Conservation (phyloP, 2,797 vertebrate genomes). For the Neosilurus mollespiculum region DNA sequence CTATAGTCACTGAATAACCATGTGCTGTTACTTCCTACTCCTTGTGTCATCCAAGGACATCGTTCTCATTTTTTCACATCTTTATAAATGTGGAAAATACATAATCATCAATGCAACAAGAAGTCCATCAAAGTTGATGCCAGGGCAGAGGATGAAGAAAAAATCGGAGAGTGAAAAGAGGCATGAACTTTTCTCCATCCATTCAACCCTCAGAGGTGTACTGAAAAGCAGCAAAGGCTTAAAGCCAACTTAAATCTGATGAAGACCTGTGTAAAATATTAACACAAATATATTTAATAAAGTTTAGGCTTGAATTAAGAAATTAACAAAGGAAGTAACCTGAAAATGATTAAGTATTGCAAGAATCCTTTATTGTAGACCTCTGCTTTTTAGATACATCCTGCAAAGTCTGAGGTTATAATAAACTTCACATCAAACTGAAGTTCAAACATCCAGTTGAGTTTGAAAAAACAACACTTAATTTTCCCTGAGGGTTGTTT, state of each 20-base stretch:
- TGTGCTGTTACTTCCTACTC: background rate
- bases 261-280: background rate
- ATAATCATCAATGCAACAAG: background rate
- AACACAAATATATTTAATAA: background rate
- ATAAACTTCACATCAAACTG: background rate
- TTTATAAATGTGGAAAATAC: background rate
- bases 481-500: background rate
- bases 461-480: background rate
- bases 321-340: too few species aligned
- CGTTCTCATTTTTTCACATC: background rate
- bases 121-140: background rate
- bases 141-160: background rate
- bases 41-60: background rate
- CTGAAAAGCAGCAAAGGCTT: slow-evolving; percentile 43
- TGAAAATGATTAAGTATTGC: background rate
- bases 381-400: slow-evolving; percentile 27
- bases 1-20: background rate
- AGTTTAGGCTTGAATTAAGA: background rate
- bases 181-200: slow-evolving; percentile 70
- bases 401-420: background rate
- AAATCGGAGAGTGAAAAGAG: slow-evolving; percentile 54
- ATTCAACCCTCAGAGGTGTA: slow-evolving; percentile 12
- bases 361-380: background rate
- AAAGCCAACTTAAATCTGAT: background rate
- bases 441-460: background rate